Conservation (phyloP, 2,113 vertebrate genomes). For the Alligator mississippiensis region DNA sequence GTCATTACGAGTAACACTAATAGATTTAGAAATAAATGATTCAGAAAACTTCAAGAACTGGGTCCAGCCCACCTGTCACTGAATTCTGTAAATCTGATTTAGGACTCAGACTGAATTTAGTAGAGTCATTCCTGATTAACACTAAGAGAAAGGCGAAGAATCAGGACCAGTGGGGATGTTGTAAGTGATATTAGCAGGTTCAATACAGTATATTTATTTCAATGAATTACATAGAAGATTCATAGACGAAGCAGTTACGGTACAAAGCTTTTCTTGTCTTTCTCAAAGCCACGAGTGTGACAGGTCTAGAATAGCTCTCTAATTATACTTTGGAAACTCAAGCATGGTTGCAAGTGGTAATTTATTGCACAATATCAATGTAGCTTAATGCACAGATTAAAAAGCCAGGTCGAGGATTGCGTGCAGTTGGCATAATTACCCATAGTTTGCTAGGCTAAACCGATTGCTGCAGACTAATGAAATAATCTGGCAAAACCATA, state of each 20-base stretch:
- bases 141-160: fast-evolving
- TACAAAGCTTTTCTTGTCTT: not conserved
- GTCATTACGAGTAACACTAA: not conserved
- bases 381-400: not conserved
- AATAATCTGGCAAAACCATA: not conserved
- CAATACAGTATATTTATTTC: fast-evolving
- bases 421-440: fast-evolving
- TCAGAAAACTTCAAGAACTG: not conserved
- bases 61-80: not conserved
- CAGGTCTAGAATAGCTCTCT: slow-evolving; percentile 3
- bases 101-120: not conserved
- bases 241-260: not conserved
- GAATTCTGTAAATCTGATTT: not conserved
- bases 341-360: slow-evolving; percentile 21
- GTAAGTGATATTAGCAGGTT: not conserved
- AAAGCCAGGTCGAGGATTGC: slow-evolving; percentile 28
- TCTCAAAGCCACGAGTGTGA: not conserved
- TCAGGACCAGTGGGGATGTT: not conserved
- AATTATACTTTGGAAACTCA: slow-evolving; percentile 44
- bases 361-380: slow-evolving; percentile 40
- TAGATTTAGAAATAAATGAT: not conserved
- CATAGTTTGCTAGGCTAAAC: not conserved
- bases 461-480: not conserved
- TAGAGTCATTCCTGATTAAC: not conserved
- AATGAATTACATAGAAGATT: not conserved